Percentiles rank a stretch among this genome's conserved stretches.
phyloP scores from a whole-genome alignment of 1,140 invertebrate species.

The Gyrodactylus bullatarudis region DNA sequence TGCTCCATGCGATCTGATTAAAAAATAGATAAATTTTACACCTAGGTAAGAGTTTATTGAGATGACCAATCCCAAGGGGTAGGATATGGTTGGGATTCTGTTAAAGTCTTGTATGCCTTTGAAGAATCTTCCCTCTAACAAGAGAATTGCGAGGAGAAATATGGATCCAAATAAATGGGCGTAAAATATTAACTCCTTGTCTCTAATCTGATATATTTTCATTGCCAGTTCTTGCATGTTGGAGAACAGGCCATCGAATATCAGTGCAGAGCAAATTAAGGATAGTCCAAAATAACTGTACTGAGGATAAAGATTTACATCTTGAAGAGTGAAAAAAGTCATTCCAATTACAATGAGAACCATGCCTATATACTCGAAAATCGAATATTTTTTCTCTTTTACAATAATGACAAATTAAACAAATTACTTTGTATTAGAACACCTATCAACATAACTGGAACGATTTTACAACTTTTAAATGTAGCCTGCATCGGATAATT shows the following conservation, averaged over 20 bases:
- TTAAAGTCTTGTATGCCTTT: too few relatives aligned
- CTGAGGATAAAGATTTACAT: conserved; percentile 50
- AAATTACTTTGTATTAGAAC: conserved; percentile 42
- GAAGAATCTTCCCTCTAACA: too few relatives aligned
- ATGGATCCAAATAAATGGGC: conserved; percentile 2
- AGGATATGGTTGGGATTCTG: too few relatives aligned
- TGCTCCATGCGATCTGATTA: conserved; percentile 51
- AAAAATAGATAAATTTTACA: conserved; percentile 50
- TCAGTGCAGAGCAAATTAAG: conserved; percentile 47
- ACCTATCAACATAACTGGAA: conserved; percentile 61
- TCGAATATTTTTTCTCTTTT: not conserved
- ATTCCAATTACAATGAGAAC: conserved; percentile 59
- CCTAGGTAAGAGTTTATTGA: conserved; percentile 58
- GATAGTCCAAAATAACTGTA: conserved; percentile 38
- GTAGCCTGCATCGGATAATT: conserved; percentile 41
- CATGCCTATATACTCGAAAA: not conserved
- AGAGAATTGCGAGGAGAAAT: too few relatives aligned
- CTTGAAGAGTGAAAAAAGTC: conserved; percentile 58
- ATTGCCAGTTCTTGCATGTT: conserved; percentile 81
- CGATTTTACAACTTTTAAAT: conserved; percentile 52
- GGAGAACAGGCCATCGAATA: conserved; percentile 66
- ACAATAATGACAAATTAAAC: not conserved
- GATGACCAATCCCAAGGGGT: conserved; percentile 48
- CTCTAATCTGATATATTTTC: conserved; percentile 40
- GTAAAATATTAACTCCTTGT: conserved; percentile 38